Evolutionary conservation across 2,113 vertebrate species (phyloP).

Genomic region (Pelecanoides urinatrix): DNA sequence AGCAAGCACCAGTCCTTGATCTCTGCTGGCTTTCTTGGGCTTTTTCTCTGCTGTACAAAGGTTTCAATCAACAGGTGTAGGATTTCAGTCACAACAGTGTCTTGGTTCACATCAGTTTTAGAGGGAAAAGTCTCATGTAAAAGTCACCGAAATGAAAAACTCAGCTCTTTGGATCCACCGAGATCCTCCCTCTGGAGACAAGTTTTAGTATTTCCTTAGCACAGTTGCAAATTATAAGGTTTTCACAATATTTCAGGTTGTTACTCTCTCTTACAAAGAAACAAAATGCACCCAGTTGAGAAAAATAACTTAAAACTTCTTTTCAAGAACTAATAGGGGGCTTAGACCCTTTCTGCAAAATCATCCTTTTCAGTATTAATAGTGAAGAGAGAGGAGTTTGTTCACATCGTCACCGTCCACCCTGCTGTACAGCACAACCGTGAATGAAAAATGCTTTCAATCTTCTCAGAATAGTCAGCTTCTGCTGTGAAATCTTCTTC

Average conservation of each 20-base stretch:
- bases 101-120: background rate
- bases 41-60: background rate
- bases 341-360: background rate
- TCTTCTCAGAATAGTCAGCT: background rate
- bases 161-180: background rate
- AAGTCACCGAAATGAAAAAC: background rate
- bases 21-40: background rate
- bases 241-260: background rate
- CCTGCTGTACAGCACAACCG: rapidly evolving
- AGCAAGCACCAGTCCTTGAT: background rate
- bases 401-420: background rate
- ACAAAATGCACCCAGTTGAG: background rate
- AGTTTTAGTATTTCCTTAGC: background rate
- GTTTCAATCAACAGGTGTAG: background rate
- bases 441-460: background rate
- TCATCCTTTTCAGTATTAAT: background rate
- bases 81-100: background rate
- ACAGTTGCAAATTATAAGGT: background rate
- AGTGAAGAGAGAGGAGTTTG: background rate
- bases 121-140: background rate
- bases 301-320: background rate
- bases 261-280: background rate
- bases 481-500: background rate
- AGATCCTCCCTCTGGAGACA: background rate
- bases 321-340: background rate